Base-by-base conservation (phyloP, 2,797 vertebrate species). In the Falco biarmicus region DNA sequence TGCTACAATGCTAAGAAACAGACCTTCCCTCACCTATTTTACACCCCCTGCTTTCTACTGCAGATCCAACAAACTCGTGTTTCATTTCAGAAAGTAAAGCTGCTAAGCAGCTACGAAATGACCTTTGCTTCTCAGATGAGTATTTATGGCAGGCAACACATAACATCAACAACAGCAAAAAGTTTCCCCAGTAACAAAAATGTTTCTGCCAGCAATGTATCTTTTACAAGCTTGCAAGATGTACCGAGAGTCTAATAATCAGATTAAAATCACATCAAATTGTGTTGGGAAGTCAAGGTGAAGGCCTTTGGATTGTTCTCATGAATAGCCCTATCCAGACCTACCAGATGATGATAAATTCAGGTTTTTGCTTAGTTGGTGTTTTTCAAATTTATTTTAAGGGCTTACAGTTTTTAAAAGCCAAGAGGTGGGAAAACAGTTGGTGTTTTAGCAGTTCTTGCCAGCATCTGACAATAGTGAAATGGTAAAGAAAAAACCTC, bases 181-280 rank as follows among this genome's bases (percentile, higher is more conserved):
- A 97, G 81, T 96, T 95, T 92, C 68, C 76, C 61, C 76, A 83
- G 96, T 84, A 95, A 95, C 82, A 0, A 92, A 93, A 95, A 91
- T 94, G 85, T 96, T 96, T 96, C 94, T 93, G 97, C 97, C 90
- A 93, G 92, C 95, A 91, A 57, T 76, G 95, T 92, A 94, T 96
- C 94, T 96, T 96, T 96, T 98, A 97, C 96, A 98, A 97, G 95
- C 95, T 94, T 96, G 90, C 94, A 96, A 94, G 90, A 97, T 97
- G 95, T 97, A 96, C 91, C 5, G 8, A 54, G 91, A 91, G 83
- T 85, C 59, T 96, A 95, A 96, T 98, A 97, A 98, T 98, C 96
- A 96, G 93, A 97, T 97, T 98, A 97, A 95, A 97, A 97, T 87
- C 87, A 80, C 91, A 97, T 97, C 96, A 97, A 90, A 94, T 90